These are phyloP conservation scores for Bovichtus diacanthus DNA, from an alignment of 2,797 vertebrate genomes.

Conservation along the genomic window DNA sequence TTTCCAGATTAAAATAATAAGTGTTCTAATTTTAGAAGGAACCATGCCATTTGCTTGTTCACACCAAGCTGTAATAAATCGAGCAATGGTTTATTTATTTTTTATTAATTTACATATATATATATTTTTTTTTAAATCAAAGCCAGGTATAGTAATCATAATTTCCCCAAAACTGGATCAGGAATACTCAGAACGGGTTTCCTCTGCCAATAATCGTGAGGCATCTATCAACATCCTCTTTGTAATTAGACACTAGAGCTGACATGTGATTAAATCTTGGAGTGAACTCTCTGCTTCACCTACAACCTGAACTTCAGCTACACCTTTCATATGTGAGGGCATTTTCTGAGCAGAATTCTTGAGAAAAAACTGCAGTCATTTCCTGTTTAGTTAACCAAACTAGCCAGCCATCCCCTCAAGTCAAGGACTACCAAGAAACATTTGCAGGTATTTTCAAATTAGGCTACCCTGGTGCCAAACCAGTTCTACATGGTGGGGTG, in stretches of 20 bases:
- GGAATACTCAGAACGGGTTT: conserved; percentile 31
- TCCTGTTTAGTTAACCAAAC: conserved; percentile 54
- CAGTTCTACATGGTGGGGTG: conserved; percentile 58
- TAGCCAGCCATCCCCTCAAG: background rate
- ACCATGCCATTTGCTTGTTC: conserved; percentile 24
- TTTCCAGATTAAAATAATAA: background rate
- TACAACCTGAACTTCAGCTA: conserved; percentile 42
- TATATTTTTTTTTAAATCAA: conserved; percentile 53
- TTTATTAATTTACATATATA: no score
- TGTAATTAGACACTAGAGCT: conserved; percentile 67
- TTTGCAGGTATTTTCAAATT: conserved; percentile 60
- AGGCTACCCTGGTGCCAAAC: conserved; percentile 54
- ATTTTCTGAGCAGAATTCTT: conserved; percentile 39
- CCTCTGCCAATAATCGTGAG: conserved; percentile 35
- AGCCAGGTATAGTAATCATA: conserved; percentile 32
- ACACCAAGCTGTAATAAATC: conserved; percentile 40
- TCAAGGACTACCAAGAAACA: conserved; percentile 50
- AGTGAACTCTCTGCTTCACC: conserved; percentile 26
- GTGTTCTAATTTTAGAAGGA: background rate
- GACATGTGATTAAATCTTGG: conserved; percentile 57
- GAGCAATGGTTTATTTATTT: conserved; percentile 32
- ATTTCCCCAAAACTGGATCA: conserved; percentile 35
- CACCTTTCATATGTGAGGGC: conserved; percentile 25
- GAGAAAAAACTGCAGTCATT: conserved; percentile 28
- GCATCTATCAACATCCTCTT: conserved; percentile 55